Base-by-base conservation (phyloP, 2,113 vertebrate genomes). In the Trogon surrucura region DNA sequence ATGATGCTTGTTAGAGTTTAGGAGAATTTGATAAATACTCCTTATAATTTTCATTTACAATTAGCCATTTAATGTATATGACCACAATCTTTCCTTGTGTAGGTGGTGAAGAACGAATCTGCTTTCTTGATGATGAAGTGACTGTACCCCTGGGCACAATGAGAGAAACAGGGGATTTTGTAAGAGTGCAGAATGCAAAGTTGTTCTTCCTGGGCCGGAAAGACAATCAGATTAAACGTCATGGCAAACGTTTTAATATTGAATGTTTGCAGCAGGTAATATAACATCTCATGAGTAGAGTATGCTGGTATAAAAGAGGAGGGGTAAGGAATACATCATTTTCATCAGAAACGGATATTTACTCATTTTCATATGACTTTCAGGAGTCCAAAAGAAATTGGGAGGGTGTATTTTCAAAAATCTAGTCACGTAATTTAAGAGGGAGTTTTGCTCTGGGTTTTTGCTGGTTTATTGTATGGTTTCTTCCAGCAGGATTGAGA, bases 81-180 rank as follows among this genome's bases (percentile, higher is more conserved):
- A 48, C 36, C 19, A 9, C 22, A 5, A 13, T 95, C 69, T 58
- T 93, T 29, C 96, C 82, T 96, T 93, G 25, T 93, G 26, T 95
- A 99, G 99, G 99, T 82, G 99, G 99, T 57, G 91, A 97, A 74
- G 97, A 98, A 77, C 98, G 99, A 88, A 97, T 99, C 18, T 99
- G 99, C 96, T 98, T 99, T 81, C 97, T 99, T 74, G 98, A 99
- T 34, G 97, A 98, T 13, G 99, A 99, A 95, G 61, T 97, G 32
- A 91, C 72, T 2, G 66, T 98, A 19, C 95, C 97, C 17, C 78
- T 94, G 10, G 98, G 98, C 82, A 99, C 98, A 5, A 99, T 99
- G 99, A 98, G 99, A 97, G 98, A 97, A 34, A 99, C 98, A 3
- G 99, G 99, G 53, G 99, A 99, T 97, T 98, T 99, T 97, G 99